Percentiles rank a stretch among this genome's conserved stretches.
Conservation (phyloP, 1,140 invertebrate species). For the Prorops nasuta region DNA sequence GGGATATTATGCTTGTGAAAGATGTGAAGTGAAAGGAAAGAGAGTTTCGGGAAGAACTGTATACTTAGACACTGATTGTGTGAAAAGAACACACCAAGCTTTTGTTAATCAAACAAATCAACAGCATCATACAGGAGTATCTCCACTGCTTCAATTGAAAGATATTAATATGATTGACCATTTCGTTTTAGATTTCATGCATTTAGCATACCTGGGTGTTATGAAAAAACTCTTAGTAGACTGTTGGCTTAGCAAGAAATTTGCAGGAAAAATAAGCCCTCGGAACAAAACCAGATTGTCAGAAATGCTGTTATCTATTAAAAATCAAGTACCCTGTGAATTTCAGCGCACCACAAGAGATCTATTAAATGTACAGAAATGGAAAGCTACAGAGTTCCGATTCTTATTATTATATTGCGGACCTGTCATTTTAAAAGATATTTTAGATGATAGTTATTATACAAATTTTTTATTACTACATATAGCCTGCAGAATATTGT, state of each 20-base stretch:
- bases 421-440: background rate
- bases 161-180: background rate
- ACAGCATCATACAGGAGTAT: slow-evolving; percentile 8
- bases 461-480: background rate
- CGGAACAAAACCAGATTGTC: background rate
- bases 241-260: background rate
- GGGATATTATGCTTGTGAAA: slow-evolving; percentile 9
- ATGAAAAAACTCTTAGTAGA: too few relatives aligned
- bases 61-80: background rate
- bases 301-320: too few relatives aligned
- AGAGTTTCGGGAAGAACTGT: slow-evolving; percentile 2
- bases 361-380: background rate
- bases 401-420: too few relatives aligned
- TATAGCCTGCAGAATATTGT: slow-evolving; percentile 5
- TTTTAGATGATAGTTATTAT: background rate
- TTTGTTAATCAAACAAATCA: slow-evolving; percentile 8
- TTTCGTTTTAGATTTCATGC: background rate
- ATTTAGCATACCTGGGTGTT: background rate
- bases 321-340: background rate
- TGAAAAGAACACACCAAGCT: slow-evolving; percentile 5
- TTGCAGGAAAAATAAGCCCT: background rate
- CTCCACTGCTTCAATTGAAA: background rate
- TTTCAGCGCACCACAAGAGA: background rate
- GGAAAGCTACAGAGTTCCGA: too few relatives aligned
- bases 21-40: slow-evolving; percentile 9